Base-by-base conservation (phyloP, 2,797 vertebrate genomes). In the Malurus leucopterus region DNA sequence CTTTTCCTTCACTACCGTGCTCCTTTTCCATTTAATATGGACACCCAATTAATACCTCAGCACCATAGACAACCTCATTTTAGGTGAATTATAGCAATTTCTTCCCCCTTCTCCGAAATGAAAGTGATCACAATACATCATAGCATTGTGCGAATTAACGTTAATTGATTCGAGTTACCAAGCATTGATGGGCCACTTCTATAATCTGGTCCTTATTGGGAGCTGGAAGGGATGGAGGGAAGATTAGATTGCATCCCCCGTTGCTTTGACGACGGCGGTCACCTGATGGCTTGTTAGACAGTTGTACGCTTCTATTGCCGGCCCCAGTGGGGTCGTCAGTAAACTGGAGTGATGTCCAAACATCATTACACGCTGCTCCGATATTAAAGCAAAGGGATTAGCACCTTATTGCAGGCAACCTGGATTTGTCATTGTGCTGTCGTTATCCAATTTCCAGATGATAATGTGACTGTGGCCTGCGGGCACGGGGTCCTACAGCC, bases 341-440 rank as follows among this genome's bases (percentile, higher is more conserved):
- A 98, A 98, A 97, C 97, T 96, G 96, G 97, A 98, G 97, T 98
- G 98, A 98, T 98, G 98, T 98, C 98, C 97, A 98, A 98, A 98
- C 98, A 98, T 98, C 97, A 98, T 98, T 98, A 98, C 97, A 96
- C 32, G 97, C 97, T 97, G 97, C 98, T 98, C 97, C 96, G 97
- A 99, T 99, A 99, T 99, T 99, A 99, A 99, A 99, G 98, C 97
- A 98, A 98, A 98, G 98, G 98, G 98, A 99, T 98, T 98, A 98
- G 98, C 98, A 98, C 98, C 98, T 99, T 99, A 99, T 99, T 99
- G 99, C 98, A 96, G 98, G 98, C 98, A 98, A 98, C 98, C 98
- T 98, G 98, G 98, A 99, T 99, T 99, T 99, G 98, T 99, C 99
- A 99, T 99, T 98, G 98, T 98, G 98, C 98, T 98, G 96, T 98